Evolutionary conservation across 2,888 invertebrate genomes (phyloP), one percentile per base, ranked within the genome.

Genomic region (Mechanitis mazaeus): DNA sequence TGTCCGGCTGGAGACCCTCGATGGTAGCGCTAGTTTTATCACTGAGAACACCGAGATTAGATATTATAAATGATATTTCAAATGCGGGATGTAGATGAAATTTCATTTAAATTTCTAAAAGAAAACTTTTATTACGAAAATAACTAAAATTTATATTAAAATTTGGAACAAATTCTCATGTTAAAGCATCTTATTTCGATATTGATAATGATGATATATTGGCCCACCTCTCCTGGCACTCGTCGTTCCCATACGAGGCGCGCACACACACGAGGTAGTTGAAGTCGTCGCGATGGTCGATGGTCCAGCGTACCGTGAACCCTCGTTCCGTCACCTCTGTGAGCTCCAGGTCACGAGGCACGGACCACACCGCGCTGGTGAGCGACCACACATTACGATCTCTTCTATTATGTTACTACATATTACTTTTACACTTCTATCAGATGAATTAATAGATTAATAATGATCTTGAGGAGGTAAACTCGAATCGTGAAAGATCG

Each of bases 1-100:
- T 94, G 72, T 91, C 93, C 0, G 95, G 93, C 68, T 91, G 91
- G 61, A 96, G 80, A n/a, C 91, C 91, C 20, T 83, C 83, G 20
- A 95, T 80, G 33, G 86, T 85, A 4, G 91, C 81, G 61, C 87
- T 90, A 20, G 90, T 91, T 54, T 83, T 85, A 60, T 89, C 79
- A 68, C 94, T 94, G 20, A 20, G 20, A 20, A 20, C 20, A 20
- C 20, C 20, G 20, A 20, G 20, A 20, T 20, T 20, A 20, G 20
- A 47, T n/a, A 47, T 47, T 47, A 47, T 47, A n/a, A 47, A 47
- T n/a, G 7, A 47, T 28, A 28, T 47, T 20, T 20, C 20, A 20
- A 20, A 20, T 20, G 20, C 20, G 20, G 20, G 1, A 20, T 20
- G 20, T 20, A 20, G 20, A 20, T 20, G 20, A 20, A 20, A 20